Conservation (phyloP, 2,888 invertebrate species). For the Zeuzera pyrina region DNA sequence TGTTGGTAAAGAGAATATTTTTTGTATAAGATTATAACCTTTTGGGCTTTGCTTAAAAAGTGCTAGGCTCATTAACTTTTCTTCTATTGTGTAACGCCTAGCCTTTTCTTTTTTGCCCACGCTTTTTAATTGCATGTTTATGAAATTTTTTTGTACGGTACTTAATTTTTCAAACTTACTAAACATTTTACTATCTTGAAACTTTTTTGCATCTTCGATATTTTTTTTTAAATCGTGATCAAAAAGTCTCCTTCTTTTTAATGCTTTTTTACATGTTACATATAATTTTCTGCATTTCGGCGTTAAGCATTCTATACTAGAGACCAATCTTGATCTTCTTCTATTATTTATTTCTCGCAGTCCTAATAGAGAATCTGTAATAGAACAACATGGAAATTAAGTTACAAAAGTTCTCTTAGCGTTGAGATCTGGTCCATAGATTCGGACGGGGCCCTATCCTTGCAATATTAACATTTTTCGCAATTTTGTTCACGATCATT, state of each 20-base stretch:
- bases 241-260: background rate
- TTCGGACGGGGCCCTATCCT: no score
- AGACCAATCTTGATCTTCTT: no score
- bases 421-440: no score
- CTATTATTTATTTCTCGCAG: no score
- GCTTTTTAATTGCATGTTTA: background rate
- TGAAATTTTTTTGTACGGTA: background rate
- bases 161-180: background rate
- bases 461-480: no score
- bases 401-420: no score
- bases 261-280: background rate
- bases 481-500: no score
- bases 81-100: slow-evolving; percentile 3
- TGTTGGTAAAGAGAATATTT: slow-evolving; percentile 11
- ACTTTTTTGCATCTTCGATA: background rate
- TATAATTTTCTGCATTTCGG: background rate
- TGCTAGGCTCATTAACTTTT: slow-evolving; percentile 11
- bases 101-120: background rate
- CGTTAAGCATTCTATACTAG: no score
- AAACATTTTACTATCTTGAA: background rate
- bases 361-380: no score
- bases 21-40: slow-evolving; percentile 9
- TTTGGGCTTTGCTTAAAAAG: slow-evolving; percentile 12
- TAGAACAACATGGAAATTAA: no score
- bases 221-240: background rate